Percentiles rank a stretch among this genome's conserved stretches.
These are phyloP conservation scores for Malaclemys terrapin DNA, from an alignment of 2,113 vertebrate genomes.

Conservation along the genomic window DNA sequence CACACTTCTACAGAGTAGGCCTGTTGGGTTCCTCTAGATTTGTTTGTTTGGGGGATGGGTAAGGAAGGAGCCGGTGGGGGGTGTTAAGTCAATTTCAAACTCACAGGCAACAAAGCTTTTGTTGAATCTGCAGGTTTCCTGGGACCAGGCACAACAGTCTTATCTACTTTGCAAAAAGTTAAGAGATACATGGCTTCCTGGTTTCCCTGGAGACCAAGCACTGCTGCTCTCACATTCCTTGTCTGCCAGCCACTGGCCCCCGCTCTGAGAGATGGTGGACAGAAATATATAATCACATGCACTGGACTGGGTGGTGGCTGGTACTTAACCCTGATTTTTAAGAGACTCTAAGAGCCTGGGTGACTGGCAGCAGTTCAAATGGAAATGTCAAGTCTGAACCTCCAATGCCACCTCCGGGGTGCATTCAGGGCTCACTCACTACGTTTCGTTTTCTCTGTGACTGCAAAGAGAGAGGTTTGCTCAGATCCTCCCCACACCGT, in stretches of 20 bases:
- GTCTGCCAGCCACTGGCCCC: background rate
- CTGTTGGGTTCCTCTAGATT: background rate
- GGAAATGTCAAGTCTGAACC: fast-evolving
- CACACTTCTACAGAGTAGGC: background rate
- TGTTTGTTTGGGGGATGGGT: background rate
- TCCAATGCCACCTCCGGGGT: fast-evolving
- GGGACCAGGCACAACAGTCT: background rate
- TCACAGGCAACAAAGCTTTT: background rate
- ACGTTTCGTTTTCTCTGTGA: background rate
- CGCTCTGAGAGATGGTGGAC: background rate
- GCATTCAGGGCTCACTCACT: background rate
- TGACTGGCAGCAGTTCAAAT: background rate
- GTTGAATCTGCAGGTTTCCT: fast-evolving
- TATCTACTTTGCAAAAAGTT: background rate
- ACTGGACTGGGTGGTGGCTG: fast-evolving
- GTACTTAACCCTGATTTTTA: background rate
- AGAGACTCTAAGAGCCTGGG: background rate
- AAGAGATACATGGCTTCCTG: background rate
- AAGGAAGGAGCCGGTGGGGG: background rate
- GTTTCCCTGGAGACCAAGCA: fast-evolving
- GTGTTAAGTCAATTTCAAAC: background rate
- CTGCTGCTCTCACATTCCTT: fast-evolving
- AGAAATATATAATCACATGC: fast-evolving
- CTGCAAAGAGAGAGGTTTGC: background rate
- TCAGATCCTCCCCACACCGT: background rate